Percentiles rank a stretch among this genome's conserved stretches.
These are phyloP conservation scores for Leptocoma aspasia DNA, from an alignment of 2,113 vertebrate species.

Conservation along the genomic window DNA sequence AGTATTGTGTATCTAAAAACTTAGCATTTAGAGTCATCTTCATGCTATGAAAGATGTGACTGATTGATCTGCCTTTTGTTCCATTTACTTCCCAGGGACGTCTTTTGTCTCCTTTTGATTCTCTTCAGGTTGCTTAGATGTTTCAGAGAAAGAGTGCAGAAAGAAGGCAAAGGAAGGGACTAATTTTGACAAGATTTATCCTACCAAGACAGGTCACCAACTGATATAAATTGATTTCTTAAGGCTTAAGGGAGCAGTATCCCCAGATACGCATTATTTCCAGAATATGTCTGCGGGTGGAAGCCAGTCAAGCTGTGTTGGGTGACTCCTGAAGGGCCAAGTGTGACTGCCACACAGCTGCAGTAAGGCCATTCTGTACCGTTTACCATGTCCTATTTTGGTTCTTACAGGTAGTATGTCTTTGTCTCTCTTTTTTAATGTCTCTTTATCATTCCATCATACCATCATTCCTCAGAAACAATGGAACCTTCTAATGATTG, in stretches of 20 bases:
- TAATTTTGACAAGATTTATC: background rate
- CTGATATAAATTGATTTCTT: background rate
- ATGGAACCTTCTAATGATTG: background rate
- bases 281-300: background rate
- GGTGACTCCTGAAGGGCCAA: too few species aligned
- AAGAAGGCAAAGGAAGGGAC: background rate
- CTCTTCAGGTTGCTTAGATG: background rate
- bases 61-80: background rate
- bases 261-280: background rate
- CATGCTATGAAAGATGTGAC: background rate
- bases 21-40: background rate
- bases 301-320: rapidly evolving
- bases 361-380: background rate
- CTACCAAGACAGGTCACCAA: background rate
- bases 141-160: background rate
- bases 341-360: background rate
- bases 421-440: background rate
- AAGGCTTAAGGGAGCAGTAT: background rate
- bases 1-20: background rate
- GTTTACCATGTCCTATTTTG: background rate
- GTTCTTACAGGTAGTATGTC: background rate
- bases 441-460: background rate
- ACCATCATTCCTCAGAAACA: background rate
- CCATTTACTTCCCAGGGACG: background rate
- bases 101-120: background rate